phyloP scores from a whole-genome alignment of 2,113 vertebrate genomes.

The Poeciliopsis prolifica region DNA sequence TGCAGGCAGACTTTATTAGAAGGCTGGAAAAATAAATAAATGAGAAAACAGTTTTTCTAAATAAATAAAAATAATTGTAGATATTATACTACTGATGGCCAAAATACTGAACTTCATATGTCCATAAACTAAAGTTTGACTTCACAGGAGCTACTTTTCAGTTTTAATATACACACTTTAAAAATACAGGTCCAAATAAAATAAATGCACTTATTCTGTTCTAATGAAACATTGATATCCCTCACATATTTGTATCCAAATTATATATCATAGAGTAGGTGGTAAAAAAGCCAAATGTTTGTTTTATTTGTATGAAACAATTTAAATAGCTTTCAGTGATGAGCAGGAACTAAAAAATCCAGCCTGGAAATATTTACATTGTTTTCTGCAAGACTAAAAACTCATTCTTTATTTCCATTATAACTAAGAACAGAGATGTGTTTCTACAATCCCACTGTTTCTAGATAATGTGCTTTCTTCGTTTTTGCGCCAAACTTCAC shows the following conservation, averaged over 20 bases:
- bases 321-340: too few species aligned
- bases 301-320: neutral
- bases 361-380: too few species aligned
- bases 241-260: neutral
- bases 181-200: slow-evolving; percentile 7
- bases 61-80: neutral
- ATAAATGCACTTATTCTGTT: neutral
- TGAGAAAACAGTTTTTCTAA: too few species aligned
- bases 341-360: too few species aligned
- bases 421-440: too few species aligned
- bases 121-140: neutral
- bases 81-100: neutral
- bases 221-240: slow-evolving; percentile 6
- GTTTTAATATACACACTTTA: slow-evolving; percentile 2
- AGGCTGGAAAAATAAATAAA: too few species aligned
- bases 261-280: neutral
- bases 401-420: too few species aligned
- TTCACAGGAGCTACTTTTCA: neutral
- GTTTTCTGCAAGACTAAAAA: too few species aligned
- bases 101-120: neutral
- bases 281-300: neutral
- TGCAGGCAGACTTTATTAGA: neutral
- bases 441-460: neutral
- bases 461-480: neutral
- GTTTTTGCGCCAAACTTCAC: neutral